A percentile compares a stretch with the other conserved stretches of the same genome.
Conservation (phyloP, 2,113 vertebrate species). For the Scortum barcoo region DNA sequence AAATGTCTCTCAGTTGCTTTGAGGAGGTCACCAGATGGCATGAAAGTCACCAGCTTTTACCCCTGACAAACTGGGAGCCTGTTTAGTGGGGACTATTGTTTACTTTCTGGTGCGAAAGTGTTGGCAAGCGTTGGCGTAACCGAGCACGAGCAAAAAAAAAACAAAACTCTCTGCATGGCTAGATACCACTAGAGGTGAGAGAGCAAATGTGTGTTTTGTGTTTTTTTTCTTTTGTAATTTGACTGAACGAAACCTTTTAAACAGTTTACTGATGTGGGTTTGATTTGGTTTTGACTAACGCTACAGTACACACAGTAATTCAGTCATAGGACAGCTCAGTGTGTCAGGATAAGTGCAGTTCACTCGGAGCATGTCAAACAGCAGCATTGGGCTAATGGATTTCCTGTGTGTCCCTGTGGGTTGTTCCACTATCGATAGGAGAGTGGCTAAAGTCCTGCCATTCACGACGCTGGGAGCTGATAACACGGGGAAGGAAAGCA, state of each 20-base stretch:
- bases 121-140: constrained; percentile 19
- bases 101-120: constrained; percentile 53
- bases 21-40: constrained; percentile 81
- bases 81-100: constrained; percentile 54
- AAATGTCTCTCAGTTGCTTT: constrained; percentile 65
- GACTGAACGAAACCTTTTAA: background rate
- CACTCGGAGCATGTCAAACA: constrained; percentile 73
- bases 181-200: background rate
- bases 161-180: background rate
- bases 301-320: constrained; percentile 29
- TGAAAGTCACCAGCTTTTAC: constrained; percentile 77
- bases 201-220: background rate
- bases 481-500: constrained; percentile 61
- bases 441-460: constrained; percentile 74
- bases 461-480: constrained; percentile 68
- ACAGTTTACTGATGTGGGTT: constrained; percentile 1
- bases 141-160: background rate
- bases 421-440: constrained; percentile 73
- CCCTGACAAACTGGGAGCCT: constrained; percentile 54
- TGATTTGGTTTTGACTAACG: constrained; percentile 4
- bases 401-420: constrained; percentile 74
- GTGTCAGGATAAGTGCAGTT: constrained; percentile 69
- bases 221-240: background rate
- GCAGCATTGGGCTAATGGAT: constrained; percentile 74
- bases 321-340: constrained; percentile 36